phyloP scores from a whole-genome alignment of 2,888 invertebrate genomes.

The Ophion ellenae region DNA sequence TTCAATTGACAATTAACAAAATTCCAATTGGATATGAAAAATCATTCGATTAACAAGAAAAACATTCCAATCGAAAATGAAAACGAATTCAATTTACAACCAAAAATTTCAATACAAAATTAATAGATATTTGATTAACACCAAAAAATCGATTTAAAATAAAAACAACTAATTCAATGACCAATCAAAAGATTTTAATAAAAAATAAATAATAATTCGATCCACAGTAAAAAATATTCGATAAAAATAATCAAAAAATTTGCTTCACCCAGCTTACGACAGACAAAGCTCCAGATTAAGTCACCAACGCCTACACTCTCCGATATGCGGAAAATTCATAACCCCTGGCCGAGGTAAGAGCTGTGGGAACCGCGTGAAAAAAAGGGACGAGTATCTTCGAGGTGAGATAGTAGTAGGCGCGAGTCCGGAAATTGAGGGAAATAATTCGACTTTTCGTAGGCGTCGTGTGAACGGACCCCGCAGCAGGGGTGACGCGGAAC shows the following conservation, averaged over 20 bases:
- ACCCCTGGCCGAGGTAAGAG: not conserved
- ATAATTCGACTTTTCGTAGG: constrained; percentile 16
- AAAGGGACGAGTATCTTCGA: not conserved
- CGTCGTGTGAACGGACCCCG: not conserved
- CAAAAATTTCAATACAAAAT: too few relatives aligned
- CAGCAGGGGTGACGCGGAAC: not conserved
- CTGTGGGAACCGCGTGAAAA: not conserved
- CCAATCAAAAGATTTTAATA: too few relatives aligned
- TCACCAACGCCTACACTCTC: too few relatives aligned
- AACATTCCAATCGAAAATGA: too few relatives aligned
- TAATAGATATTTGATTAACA: too few relatives aligned
- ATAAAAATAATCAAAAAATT: not conserved
- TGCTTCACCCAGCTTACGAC: not conserved
- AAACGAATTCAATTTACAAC: too few relatives aligned
- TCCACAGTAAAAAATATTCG: not conserved
- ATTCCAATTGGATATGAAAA: too few relatives aligned
- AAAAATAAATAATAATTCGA: not conserved
- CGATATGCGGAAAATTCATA: not conserved
- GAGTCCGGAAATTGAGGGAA: not conserved
- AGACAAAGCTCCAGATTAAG: too few relatives aligned
- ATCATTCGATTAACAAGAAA: too few relatives aligned
- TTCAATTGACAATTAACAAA: too few relatives aligned
- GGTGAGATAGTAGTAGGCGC: not conserved
- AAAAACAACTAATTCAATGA: too few relatives aligned
- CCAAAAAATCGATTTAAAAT: too few relatives aligned